These are phyloP conservation scores for Norana najaformis DNA, from an alignment of 2,888 invertebrate species.

Conservation along the genomic window DNA sequence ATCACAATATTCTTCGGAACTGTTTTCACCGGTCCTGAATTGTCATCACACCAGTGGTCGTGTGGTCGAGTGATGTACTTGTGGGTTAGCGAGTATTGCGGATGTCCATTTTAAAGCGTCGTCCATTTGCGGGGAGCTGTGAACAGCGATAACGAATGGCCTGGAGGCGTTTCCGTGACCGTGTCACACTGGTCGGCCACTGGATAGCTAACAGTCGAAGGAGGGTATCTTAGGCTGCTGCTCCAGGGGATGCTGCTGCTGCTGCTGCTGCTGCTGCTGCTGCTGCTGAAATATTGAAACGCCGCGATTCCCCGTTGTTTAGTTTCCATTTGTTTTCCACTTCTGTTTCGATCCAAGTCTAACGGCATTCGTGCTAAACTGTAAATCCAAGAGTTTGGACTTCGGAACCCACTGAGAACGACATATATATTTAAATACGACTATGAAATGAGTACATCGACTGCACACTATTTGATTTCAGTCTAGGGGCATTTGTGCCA, in stretches of 20 bases:
- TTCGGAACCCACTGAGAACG: background rate
- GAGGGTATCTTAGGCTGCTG: background rate
- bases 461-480: background rate
- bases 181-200: background rate
- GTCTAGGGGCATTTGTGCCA: no score
- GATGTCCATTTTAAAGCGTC: conserved; percentile 6
- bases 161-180: background rate
- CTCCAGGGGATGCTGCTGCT: no score
- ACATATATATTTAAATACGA: background rate
- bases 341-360: background rate
- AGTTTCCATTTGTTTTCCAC: background rate
- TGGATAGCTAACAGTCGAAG: background rate
- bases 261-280: no score
- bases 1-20: no score
- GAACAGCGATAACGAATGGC: background rate
- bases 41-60: no score
- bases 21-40: no score
- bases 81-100: background rate
- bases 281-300: background rate
- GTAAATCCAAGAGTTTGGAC: background rate
- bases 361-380: background rate
- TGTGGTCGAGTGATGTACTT: background rate
- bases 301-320: background rate
- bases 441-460: background rate
- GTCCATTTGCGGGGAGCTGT: no score